Base-by-base conservation (phyloP, 2,888 invertebrate species). In the Drepanosiphum platanoidis region DNA sequence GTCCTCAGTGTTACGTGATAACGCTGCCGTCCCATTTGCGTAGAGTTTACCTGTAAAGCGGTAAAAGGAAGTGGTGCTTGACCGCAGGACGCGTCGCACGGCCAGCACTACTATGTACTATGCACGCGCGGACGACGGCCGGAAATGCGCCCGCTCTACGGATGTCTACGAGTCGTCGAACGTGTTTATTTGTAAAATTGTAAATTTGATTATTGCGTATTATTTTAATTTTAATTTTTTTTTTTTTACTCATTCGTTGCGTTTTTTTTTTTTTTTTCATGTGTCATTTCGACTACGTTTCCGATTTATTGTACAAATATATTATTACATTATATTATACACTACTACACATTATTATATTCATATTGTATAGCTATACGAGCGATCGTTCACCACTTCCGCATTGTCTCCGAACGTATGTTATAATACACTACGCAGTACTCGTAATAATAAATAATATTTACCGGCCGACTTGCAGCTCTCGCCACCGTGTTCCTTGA, bases 1-100 rank as follows among this genome's bases (percentile, higher is more conserved):
- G 97, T 89, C 97, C 97, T 0, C 97, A 97, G 89, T 97, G 97
- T 90, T 97, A 96, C 91, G 95, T 95, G 90, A 97, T 97, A 88
- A 97, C 97, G 4, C 95, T 96, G 0, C 94, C 97, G 0, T 92
- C 94, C 82, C 96, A 97, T 90, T 91, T 97, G 86, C 91, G 97
- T 87, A 92, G 96, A 89, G 96, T 97, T 89, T 97, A 95, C 90
- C 94, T 97, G 93, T 97, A 81, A 39, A 58, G 15, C 34, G 52
- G n/a, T 15, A 13, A 18, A 11, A 8, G 9, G 11, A 7, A 27
- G 9, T n/a, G n/a, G n/a, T n/a, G n/a, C n/a, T n/a, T n/a, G n/a
- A n/a, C n/a, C 46, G 1, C 52, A 22, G 30, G 46, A 22, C 2
- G 27, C 8, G 13, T n/a, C 8, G 42, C n/a, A 13, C 46, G n/a